phyloP scores from a whole-genome alignment of 2,113 vertebrate genomes.

The Leptodactylus fuscus region DNA sequence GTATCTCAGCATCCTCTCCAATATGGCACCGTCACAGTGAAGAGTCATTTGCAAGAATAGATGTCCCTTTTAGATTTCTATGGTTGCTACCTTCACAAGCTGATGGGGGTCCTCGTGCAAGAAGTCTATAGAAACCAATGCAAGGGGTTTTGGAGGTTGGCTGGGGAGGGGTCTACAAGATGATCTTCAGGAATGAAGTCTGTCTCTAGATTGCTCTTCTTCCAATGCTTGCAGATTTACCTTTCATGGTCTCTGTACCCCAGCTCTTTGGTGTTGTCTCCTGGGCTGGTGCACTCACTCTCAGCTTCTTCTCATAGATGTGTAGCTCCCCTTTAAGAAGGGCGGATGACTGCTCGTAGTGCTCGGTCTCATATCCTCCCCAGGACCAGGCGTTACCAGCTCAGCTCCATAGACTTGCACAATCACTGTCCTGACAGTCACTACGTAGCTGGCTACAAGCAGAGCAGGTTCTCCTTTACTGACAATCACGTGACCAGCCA shows the following conservation, averaged over 20 bases:
- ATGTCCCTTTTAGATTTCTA: too few relatives aligned
- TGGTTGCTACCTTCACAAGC: too few relatives aligned
- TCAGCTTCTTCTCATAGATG: background rate
- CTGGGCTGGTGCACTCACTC: background rate
- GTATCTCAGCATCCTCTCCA: background rate
- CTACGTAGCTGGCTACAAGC: background rate
- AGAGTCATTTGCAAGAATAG: background rate
- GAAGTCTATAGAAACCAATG: too few relatives aligned
- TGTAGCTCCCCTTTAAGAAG: background rate
- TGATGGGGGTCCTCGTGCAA: too few relatives aligned
- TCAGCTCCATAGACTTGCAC: background rate
- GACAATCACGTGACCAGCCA: constrained; percentile 17
- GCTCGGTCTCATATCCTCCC: background rate
- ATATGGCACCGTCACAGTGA: background rate
- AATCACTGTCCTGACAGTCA: background rate
- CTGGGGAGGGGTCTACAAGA: too few relatives aligned
- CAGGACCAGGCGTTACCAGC: background rate
- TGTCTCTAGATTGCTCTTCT: too few relatives aligned
- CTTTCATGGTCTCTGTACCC: background rate
- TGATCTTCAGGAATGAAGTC: too few relatives aligned
- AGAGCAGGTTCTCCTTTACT: background rate
- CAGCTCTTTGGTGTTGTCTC: background rate
- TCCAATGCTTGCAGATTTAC: background rate
- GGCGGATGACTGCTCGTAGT: background rate
- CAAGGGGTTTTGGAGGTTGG: too few relatives aligned